phyloP scores from a whole-genome alignment of 2,888 invertebrate species.

The Acleris sparsana region DNA sequence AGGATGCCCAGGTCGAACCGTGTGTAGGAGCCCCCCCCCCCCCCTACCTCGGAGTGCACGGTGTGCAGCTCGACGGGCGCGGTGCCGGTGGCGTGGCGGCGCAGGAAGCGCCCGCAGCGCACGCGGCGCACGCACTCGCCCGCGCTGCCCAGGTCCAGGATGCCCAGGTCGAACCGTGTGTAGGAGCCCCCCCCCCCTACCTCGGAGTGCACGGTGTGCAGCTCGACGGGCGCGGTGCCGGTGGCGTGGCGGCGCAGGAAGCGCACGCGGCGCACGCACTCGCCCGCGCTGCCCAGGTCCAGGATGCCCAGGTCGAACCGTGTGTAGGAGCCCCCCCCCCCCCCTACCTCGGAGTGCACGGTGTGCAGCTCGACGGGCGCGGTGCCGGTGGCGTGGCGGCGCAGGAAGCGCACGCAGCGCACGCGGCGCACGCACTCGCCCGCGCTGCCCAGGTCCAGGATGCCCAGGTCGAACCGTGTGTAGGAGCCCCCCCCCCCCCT shows the following conservation, averaged over 20 bases:
- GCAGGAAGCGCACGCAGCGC: constrained; percentile 91
- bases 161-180: constrained; percentile 94
- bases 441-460: constrained; percentile 94
- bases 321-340: too few species aligned
- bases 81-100: constrained; percentile 94
- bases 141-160: constrained; percentile 94
- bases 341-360: constrained; percentile 93
- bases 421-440: constrained; percentile 95
- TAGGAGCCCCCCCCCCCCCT: too few species aligned
- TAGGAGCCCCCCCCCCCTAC: too few species aligned
- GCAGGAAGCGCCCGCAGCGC: constrained; percentile 91
- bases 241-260: constrained; percentile 95
- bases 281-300: constrained; percentile 96
- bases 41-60: constrained; percentile 93
- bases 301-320: constrained; percentile 94
- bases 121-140: constrained; percentile 95
- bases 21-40: too few species aligned
- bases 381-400: constrained; percentile 94
- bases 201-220: constrained; percentile 97
- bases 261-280: constrained; percentile 92
- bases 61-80: constrained; percentile 97
- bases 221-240: constrained; percentile 95
- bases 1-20: constrained; percentile 94
- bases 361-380: constrained; percentile 97
- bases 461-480: constrained; percentile 94